These are phyloP conservation scores for Cnemophilus loriae DNA, from an alignment of 2,113 vertebrate species.

Conservation along the genomic window DNA sequence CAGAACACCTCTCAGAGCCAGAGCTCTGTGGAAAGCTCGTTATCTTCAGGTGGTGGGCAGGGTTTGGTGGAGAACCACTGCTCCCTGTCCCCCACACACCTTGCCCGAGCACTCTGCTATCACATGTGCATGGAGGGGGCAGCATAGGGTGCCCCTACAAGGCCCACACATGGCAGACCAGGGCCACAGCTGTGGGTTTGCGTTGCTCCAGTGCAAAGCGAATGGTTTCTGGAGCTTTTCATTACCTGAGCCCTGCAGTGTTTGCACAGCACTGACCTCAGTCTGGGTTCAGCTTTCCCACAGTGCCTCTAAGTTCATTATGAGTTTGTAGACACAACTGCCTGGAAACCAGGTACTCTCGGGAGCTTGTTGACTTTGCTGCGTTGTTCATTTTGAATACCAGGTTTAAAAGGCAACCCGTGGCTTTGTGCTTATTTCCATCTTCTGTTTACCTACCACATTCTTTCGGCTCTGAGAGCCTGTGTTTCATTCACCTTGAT, in stretches of 20 bases:
- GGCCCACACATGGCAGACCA: neutral
- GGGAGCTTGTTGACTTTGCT: neutral
- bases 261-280: neutral
- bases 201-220: neutral
- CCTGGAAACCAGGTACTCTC: neutral
- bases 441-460: neutral
- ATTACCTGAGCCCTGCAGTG: neutral
- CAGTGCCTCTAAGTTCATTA: neutral
- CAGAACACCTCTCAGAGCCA: fast-evolving
- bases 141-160: neutral
- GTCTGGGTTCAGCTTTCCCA: neutral
- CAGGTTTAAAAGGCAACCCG: neutral
- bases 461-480: neutral
- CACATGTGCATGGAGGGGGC: fast-evolving
- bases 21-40: neutral
- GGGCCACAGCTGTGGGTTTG: fast-evolving
- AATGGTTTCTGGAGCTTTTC: neutral
- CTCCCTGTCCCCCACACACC: neutral
- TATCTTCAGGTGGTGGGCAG: neutral
- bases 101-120: neutral
- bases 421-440: neutral
- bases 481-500: neutral
- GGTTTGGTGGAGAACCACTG: neutral
- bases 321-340: neutral
- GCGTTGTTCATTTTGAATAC: neutral